phyloP scores from a whole-genome alignment of 1,140 invertebrate genomes.

The Popillia japonica region DNA sequence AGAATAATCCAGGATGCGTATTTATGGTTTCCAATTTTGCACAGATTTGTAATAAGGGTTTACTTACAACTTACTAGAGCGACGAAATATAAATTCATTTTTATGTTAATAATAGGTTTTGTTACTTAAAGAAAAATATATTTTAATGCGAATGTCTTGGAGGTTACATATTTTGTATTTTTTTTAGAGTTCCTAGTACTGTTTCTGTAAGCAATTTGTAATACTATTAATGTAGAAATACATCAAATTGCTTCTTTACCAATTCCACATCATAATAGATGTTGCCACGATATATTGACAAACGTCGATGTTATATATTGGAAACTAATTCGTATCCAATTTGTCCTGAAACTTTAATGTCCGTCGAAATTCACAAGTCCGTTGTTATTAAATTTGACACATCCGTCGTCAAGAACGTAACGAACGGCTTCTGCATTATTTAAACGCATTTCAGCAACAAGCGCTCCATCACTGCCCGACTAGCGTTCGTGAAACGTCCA shows the following conservation, averaged over 20 bases:
- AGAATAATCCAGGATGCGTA: no score
- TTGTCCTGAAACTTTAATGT: neutral
- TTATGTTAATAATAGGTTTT: no score
- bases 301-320: neutral
- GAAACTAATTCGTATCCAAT: neutral
- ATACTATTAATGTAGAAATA: neutral
- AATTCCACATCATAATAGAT: neutral
- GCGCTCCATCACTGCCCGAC: neutral
- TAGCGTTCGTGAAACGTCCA: slow-evolving; percentile 14
- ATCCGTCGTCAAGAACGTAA: neutral
- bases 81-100: no score
- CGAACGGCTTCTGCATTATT: slow-evolving; percentile 22
- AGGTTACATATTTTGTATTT: no score
- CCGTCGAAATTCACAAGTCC: neutral
- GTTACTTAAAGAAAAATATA: no score
- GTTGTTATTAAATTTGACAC: slow-evolving; percentile 29
- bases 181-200: no score
- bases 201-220: no score
- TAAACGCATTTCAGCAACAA: neutral
- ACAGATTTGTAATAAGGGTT: no score
- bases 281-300: slow-evolving; percentile 6
- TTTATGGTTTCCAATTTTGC: no score
- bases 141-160: no score
- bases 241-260: neutral
- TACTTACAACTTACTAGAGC: no score